Base-by-base conservation (phyloP, 2,888 invertebrate genomes). In the Argyra leucocephala region DNA sequence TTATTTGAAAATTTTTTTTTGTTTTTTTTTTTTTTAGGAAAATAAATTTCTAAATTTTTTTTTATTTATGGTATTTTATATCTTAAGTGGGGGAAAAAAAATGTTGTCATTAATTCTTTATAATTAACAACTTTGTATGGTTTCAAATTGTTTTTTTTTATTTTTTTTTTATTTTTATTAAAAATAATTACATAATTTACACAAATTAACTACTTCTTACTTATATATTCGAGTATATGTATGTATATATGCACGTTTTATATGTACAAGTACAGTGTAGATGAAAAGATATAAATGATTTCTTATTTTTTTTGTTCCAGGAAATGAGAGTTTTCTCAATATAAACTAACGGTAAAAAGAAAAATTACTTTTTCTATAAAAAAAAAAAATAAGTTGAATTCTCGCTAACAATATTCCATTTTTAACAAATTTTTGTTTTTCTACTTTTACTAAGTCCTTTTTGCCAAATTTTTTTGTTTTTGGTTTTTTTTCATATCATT, bases 161-260 rank as follows among this genome's bases (percentile, higher is more conserved):
- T 7, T n/a, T 31, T 31, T 31, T n/a, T 48, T 48, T 48, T 9
- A 1, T 48, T 48, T 48, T 12, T 48, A 48, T 48, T 18, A 48
- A 48, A 48, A 48, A 48, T 48, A 48, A 48, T 48, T 48, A 48
- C 15, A 48, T 48, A 48, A 48, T 48, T 48, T 48, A 48, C 48
- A 48, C 15, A 48, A 48, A 48, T 48, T 48, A 48, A 48, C 48
- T 48, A 48, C 48, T 18, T 31, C 4, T 26, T 26, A 26, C 15
- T 2, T 48, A 48, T 48, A 48, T 15, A 48, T 48, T 31, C 31
- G 18, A 18, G 1, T 15, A 48, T 48, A 48, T 18, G 18, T 48
- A 18, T n/a, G 48, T 48, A 48, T 37, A 37, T n/a, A n/a, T n/a
- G n/a, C n/a, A n/a, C n/a, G 12, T 9, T 37, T 15, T 37, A 10